These are phyloP conservation scores for Eurois occulta DNA, from an alignment of 2,888 invertebrate species.

Conservation along the genomic window DNA sequence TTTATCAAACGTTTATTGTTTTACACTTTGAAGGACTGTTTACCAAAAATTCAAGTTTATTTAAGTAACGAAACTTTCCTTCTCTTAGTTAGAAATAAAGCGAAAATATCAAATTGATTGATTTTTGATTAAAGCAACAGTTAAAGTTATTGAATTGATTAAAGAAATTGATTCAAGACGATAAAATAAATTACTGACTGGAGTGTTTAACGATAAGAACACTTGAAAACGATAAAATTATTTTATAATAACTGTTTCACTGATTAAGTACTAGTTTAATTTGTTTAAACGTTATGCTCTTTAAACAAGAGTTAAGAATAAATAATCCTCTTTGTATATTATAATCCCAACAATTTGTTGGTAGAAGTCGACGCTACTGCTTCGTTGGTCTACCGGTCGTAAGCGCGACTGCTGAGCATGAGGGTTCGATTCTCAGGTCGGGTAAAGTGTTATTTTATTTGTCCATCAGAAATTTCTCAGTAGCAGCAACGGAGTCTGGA, in stretches of 20 bases:
- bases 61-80: constrained; percentile 29
- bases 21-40: constrained; percentile 28
- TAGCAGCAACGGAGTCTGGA: no score
- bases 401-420: no score
- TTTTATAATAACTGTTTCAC: constrained; percentile 34
- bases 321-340: neutral
- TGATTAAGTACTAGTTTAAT: constrained; percentile 14
- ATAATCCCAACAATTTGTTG: neutral
- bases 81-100: constrained; percentile 26
- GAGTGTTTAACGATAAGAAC: constrained; percentile 42
- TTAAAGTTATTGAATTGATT: constrained; percentile 58
- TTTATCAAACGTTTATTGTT: constrained; percentile 15
- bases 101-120: constrained; percentile 46
- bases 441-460: no score
- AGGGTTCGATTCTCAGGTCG: no score
- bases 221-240: constrained; percentile 48
- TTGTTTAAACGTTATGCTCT: neutral
- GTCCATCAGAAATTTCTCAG: no score
- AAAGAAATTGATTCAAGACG: constrained; percentile 48
- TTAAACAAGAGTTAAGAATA: neutral
- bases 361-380: no score
- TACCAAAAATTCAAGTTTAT: constrained; percentile 33
- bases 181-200: constrained; percentile 47
- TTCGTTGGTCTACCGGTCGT: no score
- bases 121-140: constrained; percentile 52